These are phyloP conservation scores for Trichonephila inaurata DNA, from an alignment of 1,140 invertebrate genomes.

Conservation along the genomic window DNA sequence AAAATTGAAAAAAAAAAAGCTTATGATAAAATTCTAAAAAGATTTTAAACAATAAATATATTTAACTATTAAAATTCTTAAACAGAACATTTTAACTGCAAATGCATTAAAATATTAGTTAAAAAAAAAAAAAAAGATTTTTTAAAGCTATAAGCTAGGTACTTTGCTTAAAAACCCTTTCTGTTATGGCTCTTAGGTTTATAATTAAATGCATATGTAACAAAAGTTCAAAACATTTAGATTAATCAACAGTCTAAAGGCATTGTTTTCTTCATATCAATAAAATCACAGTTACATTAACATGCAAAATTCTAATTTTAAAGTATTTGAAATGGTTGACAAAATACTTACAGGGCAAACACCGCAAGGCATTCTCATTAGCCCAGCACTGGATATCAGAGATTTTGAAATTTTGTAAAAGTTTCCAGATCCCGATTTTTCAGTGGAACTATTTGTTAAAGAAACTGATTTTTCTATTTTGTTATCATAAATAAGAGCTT, in stretches of 20 bases:
- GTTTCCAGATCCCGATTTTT: constrained; percentile 81
- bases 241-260: background rate
- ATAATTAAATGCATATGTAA: background rate
- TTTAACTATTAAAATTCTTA: no score
- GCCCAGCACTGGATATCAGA: constrained; percentile 86
- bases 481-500: constrained; percentile 96
- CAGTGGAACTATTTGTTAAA: constrained; percentile 81
- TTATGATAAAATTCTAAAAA: no score
- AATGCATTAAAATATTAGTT: background rate
- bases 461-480: constrained; percentile 89
- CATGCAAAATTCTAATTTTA: background rate
- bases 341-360: constrained; percentile 89
- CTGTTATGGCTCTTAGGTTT: background rate
- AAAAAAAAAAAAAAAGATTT: background rate
- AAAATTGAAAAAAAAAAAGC: no score
- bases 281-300: background rate
- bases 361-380: constrained; percentile 93
- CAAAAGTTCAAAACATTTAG: background rate
- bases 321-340: constrained; percentile 25
- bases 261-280: background rate
- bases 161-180: background rate
- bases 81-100: no score
- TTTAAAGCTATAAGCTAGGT: background rate
- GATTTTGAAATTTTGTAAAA: constrained; percentile 90
- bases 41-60: no score